Evolutionary conservation across 2,888 invertebrate genomes (phyloP).

Genomic region (Brassicogethes aeneus): DNA sequence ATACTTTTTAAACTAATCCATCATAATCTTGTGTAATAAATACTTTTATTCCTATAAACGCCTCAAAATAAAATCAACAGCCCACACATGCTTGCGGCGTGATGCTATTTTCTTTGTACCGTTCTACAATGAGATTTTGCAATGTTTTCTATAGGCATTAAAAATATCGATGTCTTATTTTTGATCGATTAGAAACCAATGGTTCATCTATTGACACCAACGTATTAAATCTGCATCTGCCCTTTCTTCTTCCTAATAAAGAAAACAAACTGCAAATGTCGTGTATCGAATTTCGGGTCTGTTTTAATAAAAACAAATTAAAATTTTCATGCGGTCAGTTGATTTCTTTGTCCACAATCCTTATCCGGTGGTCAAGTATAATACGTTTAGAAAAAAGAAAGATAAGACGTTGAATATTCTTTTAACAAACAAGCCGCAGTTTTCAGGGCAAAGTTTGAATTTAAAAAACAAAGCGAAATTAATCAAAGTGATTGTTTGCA

Average conservation of each 20-base stretch:
- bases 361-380: slow-evolving; percentile 5
- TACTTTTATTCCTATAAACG: not conserved
- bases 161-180: slow-evolving; percentile 23
- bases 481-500: not conserved
- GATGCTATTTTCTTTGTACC: not conserved
- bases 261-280: slow-evolving; percentile 20
- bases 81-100: not conserved
- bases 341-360: slow-evolving; percentile 10
- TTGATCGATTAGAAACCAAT: slow-evolving; percentile 22
- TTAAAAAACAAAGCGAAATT: no score
- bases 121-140: not conserved
- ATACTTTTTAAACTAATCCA: not conserved
- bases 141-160: not conserved
- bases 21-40: not conserved
- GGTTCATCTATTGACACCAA: not conserved
- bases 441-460: no score
- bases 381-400: not conserved
- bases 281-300: slow-evolving; percentile 20
- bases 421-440: slow-evolving; percentile 1
- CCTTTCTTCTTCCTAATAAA: slow-evolving; percentile 16
- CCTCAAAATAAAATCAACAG: not conserved
- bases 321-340: slow-evolving; percentile 13
- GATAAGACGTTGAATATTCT: no score
- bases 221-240: slow-evolving; percentile 17
- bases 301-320: slow-evolving; percentile 12